These are phyloP conservation scores for Oxyteleia sp. DNA, from an alignment of 2,888 invertebrate genomes.

Conservation along the genomic window DNA sequence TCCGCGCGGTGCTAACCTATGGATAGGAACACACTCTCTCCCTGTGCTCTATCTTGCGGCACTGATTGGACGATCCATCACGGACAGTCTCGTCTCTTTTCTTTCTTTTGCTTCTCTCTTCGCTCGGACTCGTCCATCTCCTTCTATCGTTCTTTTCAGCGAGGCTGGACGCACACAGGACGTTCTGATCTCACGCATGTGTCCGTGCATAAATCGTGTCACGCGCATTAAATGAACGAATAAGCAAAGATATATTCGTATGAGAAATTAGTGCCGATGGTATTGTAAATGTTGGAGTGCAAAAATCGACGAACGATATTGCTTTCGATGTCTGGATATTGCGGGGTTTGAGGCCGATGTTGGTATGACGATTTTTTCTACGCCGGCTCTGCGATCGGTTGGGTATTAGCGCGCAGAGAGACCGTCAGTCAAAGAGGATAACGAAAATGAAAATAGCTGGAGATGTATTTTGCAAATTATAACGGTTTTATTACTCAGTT, in stretches of 20 bases:
- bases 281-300: not conserved
- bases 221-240: conserved; percentile 50
- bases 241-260: conserved; percentile 15
- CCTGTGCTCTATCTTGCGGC: conserved; percentile 88
- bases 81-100: conserved; percentile 81
- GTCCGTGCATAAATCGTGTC: conserved; percentile 70
- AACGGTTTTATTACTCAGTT: no score
- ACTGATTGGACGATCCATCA: conserved; percentile 90
- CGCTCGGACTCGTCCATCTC: conserved; percentile 75
- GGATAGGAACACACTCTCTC: conserved; percentile 81
- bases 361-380: no score
- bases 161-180: conserved; percentile 65
- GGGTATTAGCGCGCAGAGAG: no score
- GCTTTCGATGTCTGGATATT: not conserved
- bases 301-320: not conserved
- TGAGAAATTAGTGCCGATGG: conserved; percentile 36
- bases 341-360: no score
- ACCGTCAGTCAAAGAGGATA: no score
- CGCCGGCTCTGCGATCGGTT: no score
- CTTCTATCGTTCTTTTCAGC: conserved; percentile 70
- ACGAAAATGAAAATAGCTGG: no score
- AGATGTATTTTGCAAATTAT: no score
- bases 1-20: conserved; percentile 77
- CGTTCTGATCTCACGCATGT: conserved; percentile 69
- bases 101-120: conserved; percentile 75